Percentiles rank a stretch among this genome's conserved stretches.
Evolutionary conservation across 2,113 vertebrate genomes (phyloP).

Genomic region (Rallus limicola): DNA sequence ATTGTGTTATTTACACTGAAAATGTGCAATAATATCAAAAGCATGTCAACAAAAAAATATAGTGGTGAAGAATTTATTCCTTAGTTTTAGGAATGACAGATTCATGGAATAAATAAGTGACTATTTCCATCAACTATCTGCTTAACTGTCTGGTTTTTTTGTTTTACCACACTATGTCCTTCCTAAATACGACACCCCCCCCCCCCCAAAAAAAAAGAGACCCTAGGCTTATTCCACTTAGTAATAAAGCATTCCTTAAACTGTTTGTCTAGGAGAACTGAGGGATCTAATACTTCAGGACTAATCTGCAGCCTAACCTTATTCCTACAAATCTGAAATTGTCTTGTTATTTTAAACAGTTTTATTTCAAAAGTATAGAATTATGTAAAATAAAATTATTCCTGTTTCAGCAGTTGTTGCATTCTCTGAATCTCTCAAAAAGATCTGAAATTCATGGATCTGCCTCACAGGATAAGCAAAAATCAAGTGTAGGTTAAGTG

Average conservation of each 20-base stretch:
- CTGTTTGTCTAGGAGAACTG: neutral
- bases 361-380: neutral
- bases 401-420: neutral
- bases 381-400: neutral
- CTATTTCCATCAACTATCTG: neutral
- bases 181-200: neutral
- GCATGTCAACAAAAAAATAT: neutral
- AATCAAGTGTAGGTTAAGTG: neutral
- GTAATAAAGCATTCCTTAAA: neutral
- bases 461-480: neutral
- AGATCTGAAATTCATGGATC: neutral
- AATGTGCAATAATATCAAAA: neutral
- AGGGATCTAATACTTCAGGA: neutral
- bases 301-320: neutral
- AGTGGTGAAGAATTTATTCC: neutral
- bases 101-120: neutral
- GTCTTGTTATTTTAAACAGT: neutral
- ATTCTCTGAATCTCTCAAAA: neutral
- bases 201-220: neutral
- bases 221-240: neutral
- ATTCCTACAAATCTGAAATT: neutral
- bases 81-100: neutral
- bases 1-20: neutral
- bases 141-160: neutral
- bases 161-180: neutral